These are phyloP conservation scores for Ptilodon capucinus DNA, from an alignment of 2,888 invertebrate genomes.

Conservation along the genomic window DNA sequence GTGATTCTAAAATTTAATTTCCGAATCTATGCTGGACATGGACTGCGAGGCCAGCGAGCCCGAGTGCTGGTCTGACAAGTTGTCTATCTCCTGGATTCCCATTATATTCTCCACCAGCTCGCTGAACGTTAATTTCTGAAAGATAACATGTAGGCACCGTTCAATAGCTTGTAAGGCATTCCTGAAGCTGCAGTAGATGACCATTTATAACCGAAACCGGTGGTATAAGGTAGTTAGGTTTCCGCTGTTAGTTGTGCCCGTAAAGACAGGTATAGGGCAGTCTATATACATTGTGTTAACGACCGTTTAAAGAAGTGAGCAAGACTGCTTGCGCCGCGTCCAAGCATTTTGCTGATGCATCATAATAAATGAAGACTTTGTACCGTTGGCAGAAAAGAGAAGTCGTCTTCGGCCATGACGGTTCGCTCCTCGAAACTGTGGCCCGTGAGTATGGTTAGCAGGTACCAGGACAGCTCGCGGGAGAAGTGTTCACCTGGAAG, in stretches of 20 bases:
- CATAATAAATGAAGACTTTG: background rate
- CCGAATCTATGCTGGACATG: constrained; percentile 28
- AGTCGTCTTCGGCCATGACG: constrained; percentile 49
- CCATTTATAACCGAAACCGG: too few species aligned
- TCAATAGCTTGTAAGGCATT: background rate
- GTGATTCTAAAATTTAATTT: constrained; percentile 35
- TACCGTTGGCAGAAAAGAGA: constrained; percentile 68
- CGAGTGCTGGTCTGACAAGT: constrained; percentile 48
- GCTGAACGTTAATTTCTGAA: constrained; percentile 67
- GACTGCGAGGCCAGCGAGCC: constrained; percentile 36
- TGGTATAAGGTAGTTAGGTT: too few species aligned
- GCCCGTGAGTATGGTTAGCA: constrained; percentile 63
- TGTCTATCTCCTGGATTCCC: constrained; percentile 71
- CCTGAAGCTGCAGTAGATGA: background rate
- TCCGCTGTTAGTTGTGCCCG: too few species aligned
- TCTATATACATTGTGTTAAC: too few species aligned
- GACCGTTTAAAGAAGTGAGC: too few species aligned
- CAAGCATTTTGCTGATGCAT: too few species aligned
- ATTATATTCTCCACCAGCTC: constrained; percentile 71
- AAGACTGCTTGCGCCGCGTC: too few species aligned
- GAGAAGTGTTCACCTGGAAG: constrained; percentile 63
- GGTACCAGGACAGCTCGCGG: constrained; percentile 59
- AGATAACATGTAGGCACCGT: too few species aligned
- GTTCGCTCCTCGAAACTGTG: constrained; percentile 68
- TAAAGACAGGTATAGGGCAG: too few species aligned